Percentiles rank a stretch among this genome's conserved stretches.
These are phyloP conservation scores for Ormyrus rosae DNA, from an alignment of 2,888 invertebrate genomes.

Conservation along the genomic window DNA sequence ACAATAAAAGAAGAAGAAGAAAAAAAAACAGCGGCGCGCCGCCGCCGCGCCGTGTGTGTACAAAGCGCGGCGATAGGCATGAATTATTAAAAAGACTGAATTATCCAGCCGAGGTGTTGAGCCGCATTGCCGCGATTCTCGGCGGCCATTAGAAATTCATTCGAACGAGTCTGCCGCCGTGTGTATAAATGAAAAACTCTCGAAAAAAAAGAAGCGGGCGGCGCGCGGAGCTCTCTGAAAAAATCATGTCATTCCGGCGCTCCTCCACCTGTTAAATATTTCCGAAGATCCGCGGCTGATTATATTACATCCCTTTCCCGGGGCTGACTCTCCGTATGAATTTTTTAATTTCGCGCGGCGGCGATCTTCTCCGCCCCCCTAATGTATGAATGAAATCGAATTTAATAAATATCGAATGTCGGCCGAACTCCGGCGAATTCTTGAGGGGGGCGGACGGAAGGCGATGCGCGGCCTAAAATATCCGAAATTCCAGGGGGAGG, in stretches of 20 bases:
- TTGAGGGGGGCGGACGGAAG: not conserved
- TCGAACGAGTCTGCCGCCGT: not conserved
- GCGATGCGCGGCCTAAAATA: too few relatives aligned
- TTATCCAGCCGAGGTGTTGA: conserved; percentile 4
- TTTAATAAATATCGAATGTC: conserved; percentile 53
- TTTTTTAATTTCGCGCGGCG: conserved; percentile 46
- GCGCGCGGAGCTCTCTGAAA: conserved; percentile 2
- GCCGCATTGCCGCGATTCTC: not conserved
- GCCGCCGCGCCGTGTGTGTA: not conserved
- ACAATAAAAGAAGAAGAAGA: conserved; percentile 5
- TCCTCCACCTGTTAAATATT: not conserved
- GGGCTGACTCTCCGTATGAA: conserved; percentile 26
- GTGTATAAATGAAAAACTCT: not conserved
- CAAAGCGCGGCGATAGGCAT: not conserved
- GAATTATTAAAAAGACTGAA: not conserved
- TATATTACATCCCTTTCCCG: conserved; percentile 2
- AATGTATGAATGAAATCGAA: conserved; percentile 41
- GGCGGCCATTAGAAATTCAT: conserved; percentile 30
- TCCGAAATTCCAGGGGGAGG: too few relatives aligned
- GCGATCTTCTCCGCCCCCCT: not conserved
- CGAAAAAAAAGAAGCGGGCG: too few relatives aligned
- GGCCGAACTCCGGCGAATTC: not conserved
- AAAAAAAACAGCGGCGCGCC: not conserved
- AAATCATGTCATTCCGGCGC: conserved; percentile 24
- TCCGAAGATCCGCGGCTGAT: conserved; percentile 12